Evolutionary conservation across 2,113 vertebrate genomes (phyloP), one percentile per base, ranked within the genome.

Genomic region (Aspidoscelis tigris): DNA sequence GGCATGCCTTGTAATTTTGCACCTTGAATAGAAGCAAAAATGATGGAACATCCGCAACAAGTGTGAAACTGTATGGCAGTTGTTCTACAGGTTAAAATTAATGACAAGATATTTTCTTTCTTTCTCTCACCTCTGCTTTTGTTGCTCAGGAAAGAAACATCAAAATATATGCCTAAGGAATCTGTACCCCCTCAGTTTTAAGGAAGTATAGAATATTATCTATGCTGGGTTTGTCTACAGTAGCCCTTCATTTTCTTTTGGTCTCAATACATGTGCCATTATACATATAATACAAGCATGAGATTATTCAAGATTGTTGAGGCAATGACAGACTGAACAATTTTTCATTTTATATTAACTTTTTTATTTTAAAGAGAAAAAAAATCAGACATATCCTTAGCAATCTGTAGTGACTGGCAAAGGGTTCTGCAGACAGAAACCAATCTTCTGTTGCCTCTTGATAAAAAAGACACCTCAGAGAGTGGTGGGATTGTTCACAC

Each of bases 11-110:
- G 73, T 89, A 93, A 93, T 93, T 93, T 91, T 93, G 83, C 89
- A 68, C 44, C 71, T 83, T 6, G 1, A 84, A 91, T 73, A 87
- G 84, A 92, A 89, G 88, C 85, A 90, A 92, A 91, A 1, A 0
- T 86, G 91, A 88, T 87, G 85, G 78, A 89, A 89, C 87, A 91
- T 87, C 84, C 91, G 86, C 69, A 88, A 83, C 79, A 87, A 89
- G 92, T 92, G 79, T 33, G 86, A 89, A 53, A 80, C 61, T 87
- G 75, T 85, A 83, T 91, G 77, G 81, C 90, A 89, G 88, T 86
- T 91, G 88, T 93, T 92, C 22, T 50, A 26, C 87, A 87, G 88
- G 86, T 85, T 50, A 50, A 9, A 50, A 9, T 50, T 50, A 50
- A 50, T 50, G 47, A 9, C 47, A 50, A 50, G 47, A 50, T 50